These are phyloP conservation scores for Rhagonycha lutea DNA, from an alignment of 2,888 invertebrate genomes.

Conservation along the genomic window DNA sequence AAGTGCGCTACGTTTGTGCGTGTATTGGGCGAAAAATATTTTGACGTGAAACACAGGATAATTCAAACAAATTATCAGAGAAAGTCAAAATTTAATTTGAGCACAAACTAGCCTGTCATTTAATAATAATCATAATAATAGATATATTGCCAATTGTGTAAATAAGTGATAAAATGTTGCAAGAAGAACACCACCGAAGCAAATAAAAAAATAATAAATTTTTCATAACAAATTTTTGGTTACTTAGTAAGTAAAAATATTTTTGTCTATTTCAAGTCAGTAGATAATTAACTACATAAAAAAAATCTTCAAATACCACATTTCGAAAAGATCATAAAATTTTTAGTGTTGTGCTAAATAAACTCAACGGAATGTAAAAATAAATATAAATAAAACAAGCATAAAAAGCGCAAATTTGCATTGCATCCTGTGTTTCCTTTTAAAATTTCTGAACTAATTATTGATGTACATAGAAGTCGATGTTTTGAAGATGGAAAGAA, in stretches of 20 bases:
- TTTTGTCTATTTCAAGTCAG: neutral
- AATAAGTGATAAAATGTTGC: neutral
- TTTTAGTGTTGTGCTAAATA: neutral
- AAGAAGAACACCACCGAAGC: neutral
- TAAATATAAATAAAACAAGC: slow-evolving; percentile 12
- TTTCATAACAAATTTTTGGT: neutral
- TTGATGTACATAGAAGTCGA: neutral
- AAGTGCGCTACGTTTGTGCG: slow-evolving; percentile 65
- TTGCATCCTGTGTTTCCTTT: slow-evolving; percentile 25
- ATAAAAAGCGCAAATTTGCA: slow-evolving; percentile 9
- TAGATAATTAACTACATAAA: neutral
- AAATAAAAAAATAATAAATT: neutral
- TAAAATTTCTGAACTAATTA: neutral
- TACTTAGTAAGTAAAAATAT: neutral
- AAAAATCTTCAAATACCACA: neutral
- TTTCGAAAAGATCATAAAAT: neutral
- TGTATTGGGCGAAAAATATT: slow-evolving; percentile 46
- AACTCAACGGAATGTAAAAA: slow-evolving; percentile 20
- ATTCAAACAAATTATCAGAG: neutral
- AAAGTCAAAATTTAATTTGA: neutral
- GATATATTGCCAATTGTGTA: neutral
- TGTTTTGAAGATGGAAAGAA: neutral
- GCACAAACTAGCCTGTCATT: neutral
- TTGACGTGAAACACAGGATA: slow-evolving; percentile 22
- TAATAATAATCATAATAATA: neutral